phyloP scores from a whole-genome alignment of 2,797 vertebrate genomes.

The Eutrigla gurnardus region DNA sequence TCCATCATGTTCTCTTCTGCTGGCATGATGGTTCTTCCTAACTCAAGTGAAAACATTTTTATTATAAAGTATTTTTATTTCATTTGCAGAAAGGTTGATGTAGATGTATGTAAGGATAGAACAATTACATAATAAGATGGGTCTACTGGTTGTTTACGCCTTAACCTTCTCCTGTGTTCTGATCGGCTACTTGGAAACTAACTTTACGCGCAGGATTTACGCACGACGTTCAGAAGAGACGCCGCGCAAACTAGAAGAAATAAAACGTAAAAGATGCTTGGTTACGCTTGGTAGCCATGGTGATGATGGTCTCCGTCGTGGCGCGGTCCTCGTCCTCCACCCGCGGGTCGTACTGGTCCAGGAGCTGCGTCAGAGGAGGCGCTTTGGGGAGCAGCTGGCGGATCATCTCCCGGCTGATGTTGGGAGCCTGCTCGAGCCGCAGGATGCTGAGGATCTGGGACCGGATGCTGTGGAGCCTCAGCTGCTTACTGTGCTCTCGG shows the following conservation, averaged over 20 bases:
- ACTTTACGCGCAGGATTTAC: conserved; percentile 49
- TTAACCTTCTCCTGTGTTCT: no score
- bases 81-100: background rate
- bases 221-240: conserved; percentile 81
- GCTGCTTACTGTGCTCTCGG: conserved; percentile 94
- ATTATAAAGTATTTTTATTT: no score
- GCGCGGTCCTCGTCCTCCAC: conserved; percentile 97
- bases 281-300: conserved; percentile 96
- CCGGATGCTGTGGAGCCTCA: conserved; percentile 96
- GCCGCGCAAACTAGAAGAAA: conserved; percentile 83
- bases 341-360: conserved; percentile 97
- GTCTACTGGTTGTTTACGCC: background rate
- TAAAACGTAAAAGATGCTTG: conserved; percentile 58
- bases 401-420: conserved; percentile 98
- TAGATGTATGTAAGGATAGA: no score
- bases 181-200: background rate
- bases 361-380: conserved; percentile 94
- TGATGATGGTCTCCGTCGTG: conserved; percentile 96
- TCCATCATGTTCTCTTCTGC: background rate
- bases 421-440: conserved; percentile 95
- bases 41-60: no score
- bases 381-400: conserved; percentile 96
- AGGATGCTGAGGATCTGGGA: conserved; percentile 98
- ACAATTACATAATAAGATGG: background rate
- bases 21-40: no score